Conservation (phyloP, 2,888 invertebrate species). For the Acleris cristana region DNA sequence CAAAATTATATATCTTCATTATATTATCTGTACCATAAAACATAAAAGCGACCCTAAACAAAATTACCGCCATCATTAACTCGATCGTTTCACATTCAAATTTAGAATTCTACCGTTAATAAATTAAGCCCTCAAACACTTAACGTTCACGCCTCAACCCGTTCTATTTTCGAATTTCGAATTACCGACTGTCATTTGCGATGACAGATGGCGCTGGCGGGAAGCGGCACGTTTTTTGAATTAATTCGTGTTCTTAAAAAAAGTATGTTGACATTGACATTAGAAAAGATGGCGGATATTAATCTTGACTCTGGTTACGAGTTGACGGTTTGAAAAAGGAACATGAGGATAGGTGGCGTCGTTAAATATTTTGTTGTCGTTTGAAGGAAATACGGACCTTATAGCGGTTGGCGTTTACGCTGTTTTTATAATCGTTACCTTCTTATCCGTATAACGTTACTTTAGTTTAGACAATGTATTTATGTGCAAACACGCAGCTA, state of each 20-base stretch:
- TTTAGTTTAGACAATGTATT: too few species aligned
- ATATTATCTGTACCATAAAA: slow-evolving; percentile 21
- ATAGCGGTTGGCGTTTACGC: too few species aligned
- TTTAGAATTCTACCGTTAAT: slow-evolving; percentile 55
- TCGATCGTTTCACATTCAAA: slow-evolving; percentile 44
- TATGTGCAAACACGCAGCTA: too few species aligned
- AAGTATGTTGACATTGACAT: slow-evolving; percentile 34
- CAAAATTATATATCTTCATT: slow-evolving; percentile 7
- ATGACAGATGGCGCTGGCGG: slow-evolving; percentile 50
- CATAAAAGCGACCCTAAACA: slow-evolving; percentile 26
- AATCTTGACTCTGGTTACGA: slow-evolving; percentile 29
- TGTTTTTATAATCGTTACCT: too few species aligned
- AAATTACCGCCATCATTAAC: slow-evolving; percentile 35
- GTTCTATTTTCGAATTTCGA: slow-evolving; percentile 54
- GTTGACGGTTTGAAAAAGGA: slow-evolving; percentile 25
- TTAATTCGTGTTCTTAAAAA: slow-evolving; percentile 38
- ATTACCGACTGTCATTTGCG: slow-evolving; percentile 48
- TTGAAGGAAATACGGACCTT: too few species aligned
- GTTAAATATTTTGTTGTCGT: neutral
- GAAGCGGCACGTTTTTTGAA: slow-evolving; percentile 41
- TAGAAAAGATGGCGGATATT: slow-evolving; percentile 26
- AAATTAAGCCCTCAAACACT: slow-evolving; percentile 64
- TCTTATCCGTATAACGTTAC: too few species aligned
- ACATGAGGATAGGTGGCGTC: neutral
- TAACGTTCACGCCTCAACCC: slow-evolving; percentile 47